These are phyloP conservation scores for Ylistrum balloti DNA, from an alignment of 1,140 invertebrate species.

Conservation along the genomic window DNA sequence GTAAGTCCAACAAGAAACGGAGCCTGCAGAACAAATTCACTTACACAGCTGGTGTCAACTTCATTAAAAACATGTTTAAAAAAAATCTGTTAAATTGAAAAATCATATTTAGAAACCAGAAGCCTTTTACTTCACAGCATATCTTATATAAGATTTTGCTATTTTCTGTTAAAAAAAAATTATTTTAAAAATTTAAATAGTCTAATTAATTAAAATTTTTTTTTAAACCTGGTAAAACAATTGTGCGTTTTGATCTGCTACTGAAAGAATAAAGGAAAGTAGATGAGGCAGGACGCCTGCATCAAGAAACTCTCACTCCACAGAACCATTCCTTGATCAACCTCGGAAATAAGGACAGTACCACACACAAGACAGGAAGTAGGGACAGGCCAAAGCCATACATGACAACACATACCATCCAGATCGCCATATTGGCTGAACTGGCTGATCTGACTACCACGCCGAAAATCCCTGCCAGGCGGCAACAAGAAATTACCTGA, in stretches of 20 bases:
- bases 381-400: not conserved
- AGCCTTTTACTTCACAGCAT: no score
- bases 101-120: no score
- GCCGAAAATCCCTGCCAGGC: not conserved
- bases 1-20: no score
- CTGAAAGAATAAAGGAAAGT: no score
- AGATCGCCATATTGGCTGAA: slow-evolving; percentile 37
- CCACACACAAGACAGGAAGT: not conserved
- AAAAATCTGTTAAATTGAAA: no score
- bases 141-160: no score
- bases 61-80: no score
- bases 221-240: not conserved
- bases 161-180: not conserved
- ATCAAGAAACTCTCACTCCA: not conserved
- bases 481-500: not conserved
- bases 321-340: slow-evolving; percentile 19
- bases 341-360: not conserved
- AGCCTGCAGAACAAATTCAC: no score
- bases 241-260: no score
- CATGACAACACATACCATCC: not conserved
- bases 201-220: not conserved
- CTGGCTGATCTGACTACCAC: not conserved
- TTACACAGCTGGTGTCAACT: no score
- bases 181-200: not conserved
- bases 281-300: not conserved